phyloP scores from a whole-genome alignment of 2,113 vertebrate genomes.

The Actenoides hombroni region DNA sequence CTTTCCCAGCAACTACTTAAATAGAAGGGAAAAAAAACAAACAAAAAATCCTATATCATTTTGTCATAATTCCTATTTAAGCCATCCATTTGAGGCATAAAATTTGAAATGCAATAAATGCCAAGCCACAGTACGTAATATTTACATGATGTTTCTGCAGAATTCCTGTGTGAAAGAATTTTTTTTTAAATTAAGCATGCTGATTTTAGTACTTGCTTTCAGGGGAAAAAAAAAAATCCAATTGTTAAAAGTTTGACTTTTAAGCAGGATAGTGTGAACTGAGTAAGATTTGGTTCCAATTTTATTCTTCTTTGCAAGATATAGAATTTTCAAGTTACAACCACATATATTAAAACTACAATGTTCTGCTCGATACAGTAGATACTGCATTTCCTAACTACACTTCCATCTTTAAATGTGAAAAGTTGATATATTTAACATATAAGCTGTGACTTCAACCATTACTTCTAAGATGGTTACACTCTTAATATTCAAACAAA shows the following conservation, averaged over 20 bases:
- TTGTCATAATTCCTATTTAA: constrained; percentile 7
- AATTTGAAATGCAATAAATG: constrained; percentile 5
- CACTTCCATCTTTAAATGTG: neutral
- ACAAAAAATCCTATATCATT: neutral
- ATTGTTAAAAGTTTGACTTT: neutral
- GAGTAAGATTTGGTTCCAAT: neutral
- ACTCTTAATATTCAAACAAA: neutral
- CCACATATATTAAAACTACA: neutral
- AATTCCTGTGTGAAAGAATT: neutral
- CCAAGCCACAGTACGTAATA: neutral
- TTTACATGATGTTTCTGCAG: neutral
- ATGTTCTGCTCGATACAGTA: neutral
- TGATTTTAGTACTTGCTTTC: neutral
- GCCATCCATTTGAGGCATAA: neutral
- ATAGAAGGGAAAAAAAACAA: neutral
- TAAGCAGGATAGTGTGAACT: neutral
- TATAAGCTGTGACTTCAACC: neutral
- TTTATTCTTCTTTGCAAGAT: neutral
- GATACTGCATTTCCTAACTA: neutral
- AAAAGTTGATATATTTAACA: neutral
- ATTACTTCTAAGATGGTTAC: neutral
- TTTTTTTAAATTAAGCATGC: neutral
- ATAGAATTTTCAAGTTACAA: neutral
- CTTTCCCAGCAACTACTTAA: constrained; percentile 52
- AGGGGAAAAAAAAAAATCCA: neutral